A percentile compares a stretch with the other conserved stretches of the same genome.
phyloP scores from a whole-genome alignment of 2,888 invertebrate genomes.

The Chrysolina americana region DNA sequence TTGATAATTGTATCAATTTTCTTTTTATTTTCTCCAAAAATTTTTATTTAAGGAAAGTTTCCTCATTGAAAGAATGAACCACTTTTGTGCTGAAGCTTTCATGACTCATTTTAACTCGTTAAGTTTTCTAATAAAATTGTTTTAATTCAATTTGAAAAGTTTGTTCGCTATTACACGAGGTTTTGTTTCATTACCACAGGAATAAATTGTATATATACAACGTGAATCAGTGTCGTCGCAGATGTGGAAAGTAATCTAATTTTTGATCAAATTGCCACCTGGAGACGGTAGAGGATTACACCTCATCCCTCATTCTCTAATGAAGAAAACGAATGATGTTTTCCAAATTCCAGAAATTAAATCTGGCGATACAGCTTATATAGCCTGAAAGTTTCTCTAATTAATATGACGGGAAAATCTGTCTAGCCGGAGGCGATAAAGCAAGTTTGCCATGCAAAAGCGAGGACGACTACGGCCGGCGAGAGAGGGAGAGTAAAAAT shows the following conservation, averaged over 20 bases:
- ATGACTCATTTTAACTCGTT: too few species aligned
- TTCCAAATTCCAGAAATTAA: slow-evolving; percentile 1
- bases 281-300: background rate
- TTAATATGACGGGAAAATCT: slow-evolving; percentile 63
- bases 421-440: slow-evolving; percentile 58
- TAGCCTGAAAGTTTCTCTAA: slow-evolving; percentile 58
- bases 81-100: too few species aligned
- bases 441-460: slow-evolving; percentile 58
- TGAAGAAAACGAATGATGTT: slow-evolving; percentile 9
- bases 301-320: background rate
- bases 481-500: slow-evolving; percentile 69
- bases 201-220: too few species aligned
- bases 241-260: background rate
- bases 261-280: background rate
- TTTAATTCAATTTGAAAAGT: too few species aligned
- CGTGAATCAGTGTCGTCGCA: too few species aligned
- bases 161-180: too few species aligned
- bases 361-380: slow-evolving; percentile 41
- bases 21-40: too few species aligned
- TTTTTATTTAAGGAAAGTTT: too few species aligned
- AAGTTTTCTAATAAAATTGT: too few species aligned
- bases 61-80: too few species aligned
- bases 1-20: too few species aligned
- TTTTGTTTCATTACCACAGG: too few species aligned
- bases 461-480: slow-evolving; percentile 51